phyloP scores from a whole-genome alignment of 2,113 vertebrate species.

The Pseudorhombus dupliciocellatus region DNA sequence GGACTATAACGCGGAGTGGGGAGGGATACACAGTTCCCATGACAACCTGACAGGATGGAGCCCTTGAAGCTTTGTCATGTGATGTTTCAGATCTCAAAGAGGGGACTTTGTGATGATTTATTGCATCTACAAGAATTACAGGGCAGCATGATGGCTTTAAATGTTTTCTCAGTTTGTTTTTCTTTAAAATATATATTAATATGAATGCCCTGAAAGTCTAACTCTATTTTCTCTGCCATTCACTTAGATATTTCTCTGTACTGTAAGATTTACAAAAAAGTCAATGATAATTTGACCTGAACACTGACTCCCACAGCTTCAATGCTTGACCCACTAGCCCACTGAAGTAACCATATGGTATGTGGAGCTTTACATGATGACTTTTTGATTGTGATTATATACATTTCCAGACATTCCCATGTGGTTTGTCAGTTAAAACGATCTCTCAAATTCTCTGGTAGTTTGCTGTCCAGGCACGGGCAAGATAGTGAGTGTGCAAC shows the following conservation, averaged over 20 bases:
- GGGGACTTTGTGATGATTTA: constrained; percentile 38
- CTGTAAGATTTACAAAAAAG: not conserved
- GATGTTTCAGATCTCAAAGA: constrained; percentile 66
- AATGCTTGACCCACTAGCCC: constrained; percentile 64
- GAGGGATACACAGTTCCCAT: constrained; percentile 79
- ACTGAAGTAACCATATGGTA: constrained; percentile 41
- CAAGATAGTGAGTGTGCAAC: constrained; percentile 47
- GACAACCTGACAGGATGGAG: constrained; percentile 78
- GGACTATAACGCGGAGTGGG: constrained; percentile 60
- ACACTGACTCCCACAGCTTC: constrained; percentile 3
- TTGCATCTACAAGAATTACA: constrained; percentile 5
- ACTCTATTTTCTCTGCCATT: not conserved
- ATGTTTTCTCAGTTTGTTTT: not conserved
- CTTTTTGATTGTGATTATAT: constrained; percentile 49
- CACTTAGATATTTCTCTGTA: not conserved
- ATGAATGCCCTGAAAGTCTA: not conserved
- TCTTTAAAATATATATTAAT: not conserved
- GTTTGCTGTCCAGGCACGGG: constrained; percentile 62
- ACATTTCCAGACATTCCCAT: constrained; percentile 52
- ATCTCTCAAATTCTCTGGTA: constrained; percentile 65
- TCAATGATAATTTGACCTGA: not conserved
- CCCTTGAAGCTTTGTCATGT: constrained; percentile 76
- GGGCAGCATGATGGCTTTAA: not conserved
- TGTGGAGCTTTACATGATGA: constrained; percentile 73
- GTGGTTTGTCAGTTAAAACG: constrained; percentile 61